phyloP scores from a whole-genome alignment of 1,140 invertebrate species.

The Cydia fagiglandana region DNA sequence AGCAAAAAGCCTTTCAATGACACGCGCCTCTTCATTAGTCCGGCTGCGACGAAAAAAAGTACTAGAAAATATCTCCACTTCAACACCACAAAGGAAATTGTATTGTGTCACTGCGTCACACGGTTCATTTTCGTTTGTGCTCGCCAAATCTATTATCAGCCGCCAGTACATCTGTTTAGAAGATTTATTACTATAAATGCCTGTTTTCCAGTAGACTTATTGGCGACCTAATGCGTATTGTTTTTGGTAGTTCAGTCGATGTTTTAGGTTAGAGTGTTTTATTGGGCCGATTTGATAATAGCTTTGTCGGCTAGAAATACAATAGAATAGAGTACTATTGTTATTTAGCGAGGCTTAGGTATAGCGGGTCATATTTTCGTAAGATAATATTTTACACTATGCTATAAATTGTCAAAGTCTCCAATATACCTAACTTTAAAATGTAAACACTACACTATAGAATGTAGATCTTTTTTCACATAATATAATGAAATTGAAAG shows the following conservation, averaged over 20 bases:
- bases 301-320: constrained; percentile 6
- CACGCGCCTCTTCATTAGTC: constrained; percentile 23
- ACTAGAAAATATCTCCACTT: constrained; percentile 20
- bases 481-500: neutral
- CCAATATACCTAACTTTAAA: neutral
- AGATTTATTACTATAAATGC: constrained; percentile 25
- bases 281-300: neutral
- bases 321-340: neutral
- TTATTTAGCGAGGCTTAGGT: neutral
- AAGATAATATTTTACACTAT: no score
- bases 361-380: neutral
- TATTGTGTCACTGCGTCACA: neutral
- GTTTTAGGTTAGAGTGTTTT: neutral
- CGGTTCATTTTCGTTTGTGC: neutral
- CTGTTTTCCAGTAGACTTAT: constrained; percentile 30
- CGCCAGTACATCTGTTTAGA: constrained; percentile 23
- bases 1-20: constrained; percentile 15
- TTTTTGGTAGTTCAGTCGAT: constrained; percentile 24
- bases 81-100: neutral
- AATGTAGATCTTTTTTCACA: no score
- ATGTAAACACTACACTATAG: neutral
- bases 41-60: constrained; percentile 9
- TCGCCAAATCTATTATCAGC: constrained; percentile 17
- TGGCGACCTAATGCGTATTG: constrained; percentile 25
- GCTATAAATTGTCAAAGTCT: neutral